phyloP scores from a whole-genome alignment of 2,888 invertebrate genomes.

The Monochamus alternatus region DNA sequence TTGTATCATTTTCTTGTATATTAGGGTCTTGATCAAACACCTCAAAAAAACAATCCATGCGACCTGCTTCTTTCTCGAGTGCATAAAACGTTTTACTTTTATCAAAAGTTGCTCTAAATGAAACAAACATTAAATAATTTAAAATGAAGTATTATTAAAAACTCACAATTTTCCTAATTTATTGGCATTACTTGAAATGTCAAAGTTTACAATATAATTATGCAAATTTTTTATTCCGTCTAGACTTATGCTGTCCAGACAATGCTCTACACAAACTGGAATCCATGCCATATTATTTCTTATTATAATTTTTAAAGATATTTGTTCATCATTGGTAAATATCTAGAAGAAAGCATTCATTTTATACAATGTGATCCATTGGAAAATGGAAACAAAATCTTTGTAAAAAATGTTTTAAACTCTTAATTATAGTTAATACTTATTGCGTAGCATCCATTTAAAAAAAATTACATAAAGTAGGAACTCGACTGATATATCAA shows the following conservation, averaged over 20 bases:
- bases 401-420: no score
- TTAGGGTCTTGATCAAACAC: constrained; percentile 38
- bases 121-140: constrained; percentile 12
- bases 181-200: constrained; percentile 43
- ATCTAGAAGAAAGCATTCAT: constrained; percentile 33
- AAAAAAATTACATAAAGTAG: no score
- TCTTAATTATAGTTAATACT: no score
- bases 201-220: constrained; percentile 51
- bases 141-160: constrained; percentile 1
- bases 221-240: constrained; percentile 53
- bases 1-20: neutral
- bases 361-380: neutral
- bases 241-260: constrained; percentile 45
- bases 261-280: constrained; percentile 56
- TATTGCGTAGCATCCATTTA: no score
- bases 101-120: constrained; percentile 52
- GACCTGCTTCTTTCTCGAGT: constrained; percentile 45
- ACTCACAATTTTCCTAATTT: constrained; percentile 49
- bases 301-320: constrained; percentile 50
- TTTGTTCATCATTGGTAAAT: constrained; percentile 46
- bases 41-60: constrained; percentile 43
- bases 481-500: no score
- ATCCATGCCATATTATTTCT: constrained; percentile 54
- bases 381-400: no score
- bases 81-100: constrained; percentile 47